Percentiles rank a stretch among this genome's conserved stretches.
Evolutionary conservation across 2,888 invertebrate genomes (phyloP).

Genomic region (Nesidiocoris tenuis): DNA sequence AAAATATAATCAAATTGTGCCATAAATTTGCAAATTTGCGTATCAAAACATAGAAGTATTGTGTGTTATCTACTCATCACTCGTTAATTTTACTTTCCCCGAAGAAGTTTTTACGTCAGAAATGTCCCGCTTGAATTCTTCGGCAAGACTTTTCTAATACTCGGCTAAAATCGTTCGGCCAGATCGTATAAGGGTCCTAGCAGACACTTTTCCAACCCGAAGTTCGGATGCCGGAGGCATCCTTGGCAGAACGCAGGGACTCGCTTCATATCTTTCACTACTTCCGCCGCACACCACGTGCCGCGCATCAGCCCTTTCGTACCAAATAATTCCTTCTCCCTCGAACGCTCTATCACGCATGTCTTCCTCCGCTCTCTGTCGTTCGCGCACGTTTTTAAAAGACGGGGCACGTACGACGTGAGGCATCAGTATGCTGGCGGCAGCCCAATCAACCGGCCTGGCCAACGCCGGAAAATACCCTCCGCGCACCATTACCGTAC

Average conservation of each 20-base stretch:
- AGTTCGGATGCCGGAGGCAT: neutral
- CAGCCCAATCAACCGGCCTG: constrained; percentile 23
- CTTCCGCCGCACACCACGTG: neutral
- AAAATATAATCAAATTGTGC: no score
- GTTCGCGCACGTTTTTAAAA: constrained; percentile 11
- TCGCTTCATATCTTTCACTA: neutral
- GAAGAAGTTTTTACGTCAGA: no score
- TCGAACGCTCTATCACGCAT: neutral
- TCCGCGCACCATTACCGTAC: constrained; percentile 19
- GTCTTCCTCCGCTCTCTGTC: neutral
- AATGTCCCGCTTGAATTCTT: no score
- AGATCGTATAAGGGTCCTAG: neutral
- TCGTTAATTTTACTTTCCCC: no score
- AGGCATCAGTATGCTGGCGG: constrained; percentile 30
- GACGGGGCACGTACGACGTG: constrained; percentile 19
- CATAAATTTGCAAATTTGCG: no score
- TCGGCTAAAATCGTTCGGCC: no score
- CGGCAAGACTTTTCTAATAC: no score
- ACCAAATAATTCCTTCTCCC: no score
- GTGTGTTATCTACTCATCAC: no score
- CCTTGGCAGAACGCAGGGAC: neutral
- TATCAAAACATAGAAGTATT: no score
- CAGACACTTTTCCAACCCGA: neutral
- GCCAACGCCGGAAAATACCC: constrained; percentile 32
- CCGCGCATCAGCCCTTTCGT: no score